Evolutionary conservation across 2,797 vertebrate species (phyloP), one percentile per base, ranked within the genome.

Genomic region (Champsocephalus gunnari): DNA sequence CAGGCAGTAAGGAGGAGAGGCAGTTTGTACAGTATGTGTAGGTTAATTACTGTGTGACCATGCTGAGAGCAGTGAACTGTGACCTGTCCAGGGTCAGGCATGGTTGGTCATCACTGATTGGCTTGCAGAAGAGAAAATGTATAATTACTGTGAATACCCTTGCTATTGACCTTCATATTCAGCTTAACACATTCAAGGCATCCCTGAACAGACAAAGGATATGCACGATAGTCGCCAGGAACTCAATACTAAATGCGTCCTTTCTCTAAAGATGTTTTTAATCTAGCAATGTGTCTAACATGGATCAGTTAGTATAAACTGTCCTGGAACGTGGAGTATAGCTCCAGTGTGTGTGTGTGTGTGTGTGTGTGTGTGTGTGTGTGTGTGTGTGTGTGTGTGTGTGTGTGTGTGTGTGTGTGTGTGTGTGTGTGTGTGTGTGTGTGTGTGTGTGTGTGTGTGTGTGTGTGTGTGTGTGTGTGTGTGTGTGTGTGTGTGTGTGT

Each of bases 21-120:
- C 55, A 55, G 59, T 79, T 81, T 69, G 34, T 70, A 62, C 63
- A 19, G 71, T 69, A 72, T 61, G 72, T 75, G 54, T 60, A 76
- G 86, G 87, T 89, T 91, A 92, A 92, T 89, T 92, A 86, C 87
- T 89, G 77, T 73, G 77, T 89, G 90, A 90, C 86, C 85, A 84
- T 19, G 57, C 68, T 79, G 79, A 87, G 86, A 87, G 80, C 77
- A 64, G 13, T 77, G 82, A 87, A 53, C 85, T 89, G 64, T 87
- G 84, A 87, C 86, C 70, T 47, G 73, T 78, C 75, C 67, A n/a
- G 49, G 87, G 79, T 79, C 81, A 71, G 9, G n/a, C n/a, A 47
- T 7, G 55, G 73, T 43, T 7, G 55, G 73, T 43, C 48, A 64
- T 81, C 83, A 87, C 69, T 89, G 81, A 87, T 77, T 91, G 88